Base-by-base conservation (phyloP, 2,797 vertebrate genomes). In the Pygocentrus nattereri region DNA sequence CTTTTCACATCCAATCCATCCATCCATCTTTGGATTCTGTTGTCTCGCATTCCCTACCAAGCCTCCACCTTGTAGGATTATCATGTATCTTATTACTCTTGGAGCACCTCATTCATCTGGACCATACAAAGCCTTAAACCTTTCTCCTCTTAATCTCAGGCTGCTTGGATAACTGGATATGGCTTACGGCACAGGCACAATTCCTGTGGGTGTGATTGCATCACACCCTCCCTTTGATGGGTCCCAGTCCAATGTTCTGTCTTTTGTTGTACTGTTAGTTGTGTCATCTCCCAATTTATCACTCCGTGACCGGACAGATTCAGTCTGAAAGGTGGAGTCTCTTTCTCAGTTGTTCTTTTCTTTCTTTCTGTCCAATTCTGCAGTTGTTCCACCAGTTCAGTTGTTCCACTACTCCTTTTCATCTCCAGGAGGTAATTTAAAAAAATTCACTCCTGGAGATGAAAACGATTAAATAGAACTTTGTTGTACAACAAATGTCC, bases 221-320 rank as follows among this genome's bases (percentile, higher is more conserved):
- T 93, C 91, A 90, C 85, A 89, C 91, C 88, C 88, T 92, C 88
- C 90, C 79, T 91, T 79, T 69, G 91, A 92, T 91, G 90, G 90
- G 91, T 91, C 91, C 90, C 89, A 87, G 87, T 93, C 91, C 91
- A 93, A 92, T 93, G 93, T 93, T 92, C 93, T 91, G 84, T 87
- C 87, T 90, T 93, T 94, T 94, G 93, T 93, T 92, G 92, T 89
- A 90, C 91, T 87, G 84, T 91, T 91, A 92, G 91, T 93, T 93
- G 92, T 94, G 90, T 93, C 92, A 93, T 92, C 92, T 92, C 85
- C 90, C 93, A 94, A 94, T 94, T 94, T 93, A 94, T 93, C 87
- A 85, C 91, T 87, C 87, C 88, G 91, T 91, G 91, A 93, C 90
- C 88, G 91, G 89, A 89, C 91, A 93, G 91, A 93, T 92, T 94